Percentiles rank a stretch among this genome's conserved stretches.
phyloP scores from a whole-genome alignment of 2,888 invertebrate species.

The Prionchulus punctatus region DNA sequence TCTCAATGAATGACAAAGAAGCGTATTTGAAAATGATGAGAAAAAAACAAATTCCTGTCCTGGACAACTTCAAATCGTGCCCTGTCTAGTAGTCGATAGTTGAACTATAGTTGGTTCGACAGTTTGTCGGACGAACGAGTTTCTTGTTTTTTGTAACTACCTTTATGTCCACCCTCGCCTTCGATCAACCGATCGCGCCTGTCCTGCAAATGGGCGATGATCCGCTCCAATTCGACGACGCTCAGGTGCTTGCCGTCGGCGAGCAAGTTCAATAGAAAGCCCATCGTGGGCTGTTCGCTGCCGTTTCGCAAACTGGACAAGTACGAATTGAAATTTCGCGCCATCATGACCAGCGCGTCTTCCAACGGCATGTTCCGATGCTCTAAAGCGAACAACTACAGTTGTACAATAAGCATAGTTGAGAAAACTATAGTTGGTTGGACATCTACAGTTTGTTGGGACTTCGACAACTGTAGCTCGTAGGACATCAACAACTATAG shows the following conservation, averaged over 20 bases:
- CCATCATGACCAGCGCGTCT: conserved; percentile 63
- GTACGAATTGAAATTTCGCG: conserved; percentile 38
- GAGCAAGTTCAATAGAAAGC: conserved; percentile 54
- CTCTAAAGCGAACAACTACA: conserved; percentile 44
- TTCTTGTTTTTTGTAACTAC: neutral
- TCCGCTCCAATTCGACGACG: conserved; percentile 29
- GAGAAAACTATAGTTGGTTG: no score
- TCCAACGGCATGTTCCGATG: conserved; percentile 90
- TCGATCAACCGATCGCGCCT: conserved; percentile 56
- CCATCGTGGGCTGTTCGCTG: conserved; percentile 32
- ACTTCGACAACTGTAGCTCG: neutral
- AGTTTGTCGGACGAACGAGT: no score
- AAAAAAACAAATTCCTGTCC: no score
- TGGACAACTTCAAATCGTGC: no score
- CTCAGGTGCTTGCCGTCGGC: conserved; percentile 53
- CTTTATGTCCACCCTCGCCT: conserved; percentile 46
- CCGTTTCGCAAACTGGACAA: conserved; percentile 18
- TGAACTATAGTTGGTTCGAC: no score
- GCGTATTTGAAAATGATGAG: no score
- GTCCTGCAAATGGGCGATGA: conserved; percentile 48
- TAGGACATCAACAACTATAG: neutral
- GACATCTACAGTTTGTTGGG: no score
- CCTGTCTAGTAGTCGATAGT: no score
- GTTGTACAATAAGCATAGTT: no score
- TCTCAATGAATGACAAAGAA: no score